Evolutionary conservation across 2,113 vertebrate species (phyloP).

Genomic region (Cyphotilapia sp.): DNA sequence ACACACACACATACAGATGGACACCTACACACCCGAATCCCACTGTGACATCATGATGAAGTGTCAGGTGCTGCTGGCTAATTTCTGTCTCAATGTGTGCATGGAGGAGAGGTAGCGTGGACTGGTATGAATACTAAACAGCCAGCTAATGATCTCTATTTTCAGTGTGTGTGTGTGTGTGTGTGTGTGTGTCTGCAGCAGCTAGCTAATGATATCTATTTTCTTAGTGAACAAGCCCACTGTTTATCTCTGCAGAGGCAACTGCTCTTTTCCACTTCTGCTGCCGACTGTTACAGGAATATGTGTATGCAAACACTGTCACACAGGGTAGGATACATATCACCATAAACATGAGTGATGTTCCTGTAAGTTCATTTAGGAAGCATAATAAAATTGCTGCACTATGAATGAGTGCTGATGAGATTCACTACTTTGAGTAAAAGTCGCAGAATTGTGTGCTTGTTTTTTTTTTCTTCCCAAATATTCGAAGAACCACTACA

Average conservation of each 20-base stretch:
- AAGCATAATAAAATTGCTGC: background rate
- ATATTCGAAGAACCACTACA: background rate
- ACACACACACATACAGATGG: slow-evolving; percentile 23
- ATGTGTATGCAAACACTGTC: background rate
- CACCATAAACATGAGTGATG: background rate
- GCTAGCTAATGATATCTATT: slow-evolving; percentile 54
- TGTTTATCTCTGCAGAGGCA: slow-evolving; percentile 15
- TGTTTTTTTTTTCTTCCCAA: background rate
- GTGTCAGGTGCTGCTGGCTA: slow-evolving; percentile 75
- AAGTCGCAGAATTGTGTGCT: background rate
- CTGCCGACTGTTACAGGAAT: background rate
- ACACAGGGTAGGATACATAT: background rate
- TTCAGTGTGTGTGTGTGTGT: background rate
- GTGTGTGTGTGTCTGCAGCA: background rate
- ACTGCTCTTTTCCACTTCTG: slow-evolving; percentile 14
- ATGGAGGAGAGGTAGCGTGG: slow-evolving; percentile 45
- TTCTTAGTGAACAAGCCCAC: slow-evolving; percentile 39
- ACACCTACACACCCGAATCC: slow-evolving; percentile 35
- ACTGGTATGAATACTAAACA: slow-evolving; percentile 74
- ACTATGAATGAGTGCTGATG: background rate
- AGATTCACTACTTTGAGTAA: background rate
- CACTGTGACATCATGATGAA: slow-evolving; percentile 74
- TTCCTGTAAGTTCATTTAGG: slow-evolving; percentile 7
- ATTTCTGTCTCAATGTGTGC: slow-evolving; percentile 51
- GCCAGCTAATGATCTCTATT: slow-evolving; percentile 69